phyloP scores from a whole-genome alignment of 2,888 invertebrate species.

The Cheilosia impressa region DNA sequence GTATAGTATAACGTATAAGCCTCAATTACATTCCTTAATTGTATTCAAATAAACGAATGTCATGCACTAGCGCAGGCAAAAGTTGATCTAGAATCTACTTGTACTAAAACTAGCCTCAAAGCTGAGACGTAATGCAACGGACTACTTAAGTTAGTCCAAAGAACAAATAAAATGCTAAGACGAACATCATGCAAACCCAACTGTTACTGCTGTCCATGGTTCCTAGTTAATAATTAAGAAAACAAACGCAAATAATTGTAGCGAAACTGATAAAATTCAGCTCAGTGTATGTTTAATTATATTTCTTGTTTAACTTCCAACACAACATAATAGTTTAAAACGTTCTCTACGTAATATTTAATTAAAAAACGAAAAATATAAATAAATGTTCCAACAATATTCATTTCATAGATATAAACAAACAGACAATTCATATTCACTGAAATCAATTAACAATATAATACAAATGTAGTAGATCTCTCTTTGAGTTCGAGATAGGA shows the following conservation, averaged over 20 bases:
- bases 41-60: neutral
- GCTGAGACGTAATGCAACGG: neutral
- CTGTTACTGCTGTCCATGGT: neutral
- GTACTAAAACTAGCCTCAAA: neutral
- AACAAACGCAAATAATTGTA: neutral
- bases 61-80: neutral
- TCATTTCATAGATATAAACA: slow-evolving; percentile 3
- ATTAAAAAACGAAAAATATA: slow-evolving; percentile 11
- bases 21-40: neutral
- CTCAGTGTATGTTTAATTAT: slow-evolving; percentile 39
- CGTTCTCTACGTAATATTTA: neutral
- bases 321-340: slow-evolving; percentile 28
- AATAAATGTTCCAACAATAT: neutral
- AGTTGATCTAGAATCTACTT: neutral
- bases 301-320: slow-evolving; percentile 33
- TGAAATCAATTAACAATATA: slow-evolving; percentile 42
- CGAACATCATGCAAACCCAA: slow-evolving; percentile 17
- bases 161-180: neutral
- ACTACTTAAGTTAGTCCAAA: neutral
- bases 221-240: slow-evolving; percentile 1
- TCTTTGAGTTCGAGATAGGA: slow-evolving; percentile 26
- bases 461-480: slow-evolving; percentile 38
- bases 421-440: slow-evolving; percentile 14
- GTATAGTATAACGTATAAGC: neutral
- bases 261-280: slow-evolving; percentile 60